Evolutionary conservation across 2,797 vertebrate genomes (phyloP).

Genomic region (Thamnophis elegans): DNA sequence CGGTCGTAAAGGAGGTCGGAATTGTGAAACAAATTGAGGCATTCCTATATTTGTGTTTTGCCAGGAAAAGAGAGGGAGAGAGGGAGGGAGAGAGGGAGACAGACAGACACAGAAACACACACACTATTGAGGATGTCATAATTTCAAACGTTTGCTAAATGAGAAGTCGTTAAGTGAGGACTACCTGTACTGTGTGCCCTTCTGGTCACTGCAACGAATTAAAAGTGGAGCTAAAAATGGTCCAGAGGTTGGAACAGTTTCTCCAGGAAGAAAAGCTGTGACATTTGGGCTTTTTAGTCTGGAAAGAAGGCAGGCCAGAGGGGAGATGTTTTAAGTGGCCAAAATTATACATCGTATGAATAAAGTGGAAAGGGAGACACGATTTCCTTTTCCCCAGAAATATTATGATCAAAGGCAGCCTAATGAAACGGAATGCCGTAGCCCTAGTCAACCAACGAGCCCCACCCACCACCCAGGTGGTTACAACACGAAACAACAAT

Average conservation of each 20-base stretch:
- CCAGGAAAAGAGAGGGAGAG: neutral
- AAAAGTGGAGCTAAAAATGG: neutral
- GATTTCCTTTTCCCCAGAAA: neutral
- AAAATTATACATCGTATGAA: neutral
- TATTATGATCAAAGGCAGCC: neutral
- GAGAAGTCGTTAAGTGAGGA: neutral
- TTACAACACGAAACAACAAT: too few relatives aligned
- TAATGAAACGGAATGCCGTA: neutral
- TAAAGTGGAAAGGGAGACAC: neutral
- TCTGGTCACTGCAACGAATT: neutral
- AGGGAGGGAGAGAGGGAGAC: too few relatives aligned
- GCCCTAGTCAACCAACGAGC: too few relatives aligned
- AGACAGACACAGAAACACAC: neutral
- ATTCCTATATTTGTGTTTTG: neutral
- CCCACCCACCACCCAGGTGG: too few relatives aligned
- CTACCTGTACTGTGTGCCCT: neutral
- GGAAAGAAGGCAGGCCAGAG: neutral
- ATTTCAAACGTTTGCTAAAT: neutral
- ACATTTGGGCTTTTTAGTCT: neutral
- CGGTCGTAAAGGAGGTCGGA: neutral
- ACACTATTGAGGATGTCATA: neutral
- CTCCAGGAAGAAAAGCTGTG: neutral
- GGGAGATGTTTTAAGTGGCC: neutral
- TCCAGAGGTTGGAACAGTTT: neutral
- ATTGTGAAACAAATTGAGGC: neutral